These are phyloP conservation scores for Phocides pigmalion DNA, from an alignment of 1,140 invertebrate species.

Conservation along the genomic window DNA sequence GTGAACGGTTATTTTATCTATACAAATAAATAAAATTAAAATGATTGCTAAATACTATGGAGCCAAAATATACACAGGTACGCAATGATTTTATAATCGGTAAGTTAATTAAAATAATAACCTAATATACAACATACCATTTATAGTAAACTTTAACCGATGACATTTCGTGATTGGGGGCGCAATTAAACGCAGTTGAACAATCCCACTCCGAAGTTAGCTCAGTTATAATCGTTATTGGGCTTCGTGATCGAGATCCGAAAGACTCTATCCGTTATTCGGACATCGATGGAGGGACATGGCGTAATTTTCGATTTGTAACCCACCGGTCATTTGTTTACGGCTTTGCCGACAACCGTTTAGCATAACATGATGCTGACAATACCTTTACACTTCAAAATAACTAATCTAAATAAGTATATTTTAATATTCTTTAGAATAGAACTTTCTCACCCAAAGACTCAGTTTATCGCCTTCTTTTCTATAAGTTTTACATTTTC, in stretches of 20 bases:
- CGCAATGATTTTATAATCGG: too few relatives aligned
- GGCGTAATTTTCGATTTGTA: conserved; percentile 49
- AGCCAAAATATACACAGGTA: too few relatives aligned
- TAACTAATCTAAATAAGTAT: neutral
- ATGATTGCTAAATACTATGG: too few relatives aligned
- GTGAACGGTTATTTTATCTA: neutral
- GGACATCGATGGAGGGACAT: conserved; percentile 42
- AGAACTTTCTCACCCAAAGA: too few relatives aligned
- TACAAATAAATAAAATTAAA: conserved; percentile 1
- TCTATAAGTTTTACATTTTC: too few relatives aligned
- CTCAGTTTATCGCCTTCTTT: too few relatives aligned
- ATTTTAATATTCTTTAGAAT: too few relatives aligned
- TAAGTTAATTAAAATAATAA: too few relatives aligned
- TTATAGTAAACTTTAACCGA: conserved; percentile 36
- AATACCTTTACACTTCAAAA: neutral
- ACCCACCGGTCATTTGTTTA: conserved; percentile 36
- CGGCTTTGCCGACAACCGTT: conserved; percentile 30
- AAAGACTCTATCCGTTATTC: conserved; percentile 53
- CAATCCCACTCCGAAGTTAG: conserved; percentile 38
- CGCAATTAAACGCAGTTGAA: conserved; percentile 44
- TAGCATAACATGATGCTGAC: neutral
- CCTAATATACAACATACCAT: too few relatives aligned
- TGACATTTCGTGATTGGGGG: conserved; percentile 45
- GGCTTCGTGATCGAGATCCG: conserved; percentile 51
- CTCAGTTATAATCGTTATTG: conserved; percentile 50